Evolutionary conservation across 2,113 vertebrate genomes (phyloP).

Genomic region (Mobula hypostoma): DNA sequence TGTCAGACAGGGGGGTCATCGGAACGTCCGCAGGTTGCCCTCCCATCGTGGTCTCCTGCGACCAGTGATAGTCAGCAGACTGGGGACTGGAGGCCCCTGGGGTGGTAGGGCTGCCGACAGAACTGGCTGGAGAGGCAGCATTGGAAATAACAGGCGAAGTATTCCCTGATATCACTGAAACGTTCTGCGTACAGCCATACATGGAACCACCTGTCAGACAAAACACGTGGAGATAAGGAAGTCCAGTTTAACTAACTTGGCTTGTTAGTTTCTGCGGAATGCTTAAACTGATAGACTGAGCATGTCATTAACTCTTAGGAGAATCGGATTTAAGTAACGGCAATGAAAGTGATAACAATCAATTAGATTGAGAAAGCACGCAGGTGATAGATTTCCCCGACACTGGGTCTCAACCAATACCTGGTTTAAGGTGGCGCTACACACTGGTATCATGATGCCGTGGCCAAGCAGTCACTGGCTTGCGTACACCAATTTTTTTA

Average conservation of each 20-base stretch:
- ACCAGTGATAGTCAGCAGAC: neutral
- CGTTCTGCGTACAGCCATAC: neutral
- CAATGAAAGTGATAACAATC: neutral
- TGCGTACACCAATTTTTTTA: neutral
- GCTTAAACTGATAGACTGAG: neutral
- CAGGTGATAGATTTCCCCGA: neutral
- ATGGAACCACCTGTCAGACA: neutral
- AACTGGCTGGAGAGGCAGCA: neutral
- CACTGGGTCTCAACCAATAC: too few relatives aligned
- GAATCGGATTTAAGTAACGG: neutral
- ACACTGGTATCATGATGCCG: neutral
- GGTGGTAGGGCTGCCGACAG: neutral
- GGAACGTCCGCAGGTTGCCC: neutral
- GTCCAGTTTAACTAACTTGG: neutral
- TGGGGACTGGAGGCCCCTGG: neutral
- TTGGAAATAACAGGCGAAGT: neutral
- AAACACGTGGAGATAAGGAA: neutral
- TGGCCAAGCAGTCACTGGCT: neutral
- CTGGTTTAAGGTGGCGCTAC: neutral
- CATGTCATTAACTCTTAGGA: neutral
- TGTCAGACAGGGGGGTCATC: neutral
- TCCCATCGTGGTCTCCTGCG: neutral
- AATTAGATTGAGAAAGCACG: neutral
- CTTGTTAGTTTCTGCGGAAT: neutral
- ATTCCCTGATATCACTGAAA: too few relatives aligned